Base-by-base conservation (phyloP, 2,797 vertebrate species). In the Oceanodroma leucorhoa region DNA sequence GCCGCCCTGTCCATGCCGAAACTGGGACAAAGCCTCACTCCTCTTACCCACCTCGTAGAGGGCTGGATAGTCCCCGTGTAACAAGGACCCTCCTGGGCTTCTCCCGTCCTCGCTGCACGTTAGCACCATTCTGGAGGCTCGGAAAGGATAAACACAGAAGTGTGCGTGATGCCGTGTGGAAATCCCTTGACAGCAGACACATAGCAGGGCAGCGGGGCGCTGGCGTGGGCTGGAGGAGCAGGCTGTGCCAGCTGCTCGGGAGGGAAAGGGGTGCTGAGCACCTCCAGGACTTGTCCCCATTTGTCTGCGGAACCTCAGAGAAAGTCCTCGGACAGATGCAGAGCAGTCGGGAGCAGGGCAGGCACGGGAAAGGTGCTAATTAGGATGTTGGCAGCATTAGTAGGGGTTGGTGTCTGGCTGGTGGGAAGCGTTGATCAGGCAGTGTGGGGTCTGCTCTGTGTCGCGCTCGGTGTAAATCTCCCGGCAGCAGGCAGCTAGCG, bases 321-420 rank as follows among this genome's bases (percentile, higher is more conserved):
- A 43, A 43, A 15, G 64, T 2, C 58, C 53, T 83, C 7, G 17
- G 89, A 9, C 87, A 93, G 91, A 32, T 73, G 89, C 84, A 78
- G 95, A 96, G 95, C 91, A 38, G 87, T 22, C 0, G 1, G 89
- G 87, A 91, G 95, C 81, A 58, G 80, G 83, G 67, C 29, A 2
- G 53, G 65, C 70, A 3, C 6, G 0, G 71, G 70, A 46, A 89
- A 91, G 89, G 94, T 90, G 94, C 94, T 96, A 94, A 95, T 93
- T 46, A 86, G 93, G 91, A 83, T 67, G 82, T 93, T 96, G 94
- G 87, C 96, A 94, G 92, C 83, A 3, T 66, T 73, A 27, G 79
- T 0, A 91, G 94, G 94, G 81, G 89, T 41, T 22, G 26, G 58
- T 73, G 89, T 66, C 58, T 73, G 64, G 29, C 76, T 73, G 27